phyloP scores from a whole-genome alignment of 1,140 invertebrate genomes.

The Rhynchophorus ferrugineus region DNA sequence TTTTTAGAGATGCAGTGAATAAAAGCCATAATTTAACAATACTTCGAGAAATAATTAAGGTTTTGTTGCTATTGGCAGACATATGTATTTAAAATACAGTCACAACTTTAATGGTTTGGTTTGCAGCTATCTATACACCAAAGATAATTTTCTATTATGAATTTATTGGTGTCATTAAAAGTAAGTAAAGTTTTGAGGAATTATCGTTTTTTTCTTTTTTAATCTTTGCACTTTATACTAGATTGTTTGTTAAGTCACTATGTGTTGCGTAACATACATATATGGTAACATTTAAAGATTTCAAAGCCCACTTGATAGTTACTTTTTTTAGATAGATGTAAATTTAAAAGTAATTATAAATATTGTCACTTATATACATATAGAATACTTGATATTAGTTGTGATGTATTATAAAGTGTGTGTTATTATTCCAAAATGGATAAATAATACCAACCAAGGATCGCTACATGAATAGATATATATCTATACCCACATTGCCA shows the following conservation, averaged over 20 bases:
- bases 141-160: not conserved
- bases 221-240: not conserved
- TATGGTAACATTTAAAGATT: not conserved
- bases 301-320: not conserved
- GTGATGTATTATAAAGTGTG: not conserved
- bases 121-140: too few relatives aligned
- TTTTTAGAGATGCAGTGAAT: too few relatives aligned
- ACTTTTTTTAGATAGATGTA: not conserved
- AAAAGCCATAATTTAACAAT: not conserved
- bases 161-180: not conserved
- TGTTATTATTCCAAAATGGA: not conserved
- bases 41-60: not conserved
- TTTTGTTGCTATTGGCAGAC: not conserved
- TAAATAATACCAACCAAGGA: not conserved
- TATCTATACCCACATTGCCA: too few relatives aligned
- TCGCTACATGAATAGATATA: not conserved
- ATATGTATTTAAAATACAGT: not conserved
- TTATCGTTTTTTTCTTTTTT: not conserved
- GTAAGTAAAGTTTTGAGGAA: not conserved
- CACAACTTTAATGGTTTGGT: too few relatives aligned
- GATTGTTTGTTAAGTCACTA: too few relatives aligned
- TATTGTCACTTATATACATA: not conserved
- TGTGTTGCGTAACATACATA: too few relatives aligned
- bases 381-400: not conserved
- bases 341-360: not conserved